Evolutionary conservation across 2,113 vertebrate genomes (phyloP).

Genomic region (Peromyscus leucopus): DNA sequence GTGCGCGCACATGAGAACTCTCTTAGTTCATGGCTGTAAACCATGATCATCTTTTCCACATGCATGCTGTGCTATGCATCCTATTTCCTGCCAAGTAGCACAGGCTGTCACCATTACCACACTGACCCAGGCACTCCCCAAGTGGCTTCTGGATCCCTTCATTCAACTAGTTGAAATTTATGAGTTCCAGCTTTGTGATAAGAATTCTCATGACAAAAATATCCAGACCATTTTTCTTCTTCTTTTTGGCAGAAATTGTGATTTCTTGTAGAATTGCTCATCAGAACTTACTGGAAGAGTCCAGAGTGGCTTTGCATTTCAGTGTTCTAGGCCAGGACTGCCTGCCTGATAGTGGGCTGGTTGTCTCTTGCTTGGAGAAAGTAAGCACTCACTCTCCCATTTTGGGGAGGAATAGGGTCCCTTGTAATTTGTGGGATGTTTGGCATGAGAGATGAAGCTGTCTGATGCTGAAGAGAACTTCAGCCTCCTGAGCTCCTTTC

Average conservation of each 20-base stretch:
- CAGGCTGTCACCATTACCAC: not conserved
- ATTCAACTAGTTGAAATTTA: conserved; percentile 50
- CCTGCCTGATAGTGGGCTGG: not conserved
- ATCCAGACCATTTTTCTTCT: not conserved
- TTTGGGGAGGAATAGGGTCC: conserved; percentile 12
- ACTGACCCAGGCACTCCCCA: not conserved
- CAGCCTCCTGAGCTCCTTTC: not conserved
- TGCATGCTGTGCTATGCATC: not conserved
- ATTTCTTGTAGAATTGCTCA: conserved; percentile 46
- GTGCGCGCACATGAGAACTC: conserved; percentile 34
- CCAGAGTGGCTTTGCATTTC: conserved; percentile 61
- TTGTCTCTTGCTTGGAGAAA: not conserved
- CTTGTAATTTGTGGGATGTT: not conserved
- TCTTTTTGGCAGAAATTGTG: conserved; percentile 17
- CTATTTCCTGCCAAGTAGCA: conserved; percentile 59
- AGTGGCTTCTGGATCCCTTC: conserved; percentile 14
- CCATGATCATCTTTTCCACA: not conserved
- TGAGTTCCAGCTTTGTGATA: conserved; percentile 61
- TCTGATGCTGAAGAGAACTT: not conserved
- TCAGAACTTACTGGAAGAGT: not conserved
- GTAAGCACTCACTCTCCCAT: not conserved
- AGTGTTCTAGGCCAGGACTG: conserved; percentile 42
- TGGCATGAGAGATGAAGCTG: conserved; percentile 4
- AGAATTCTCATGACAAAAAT: conserved; percentile 32
- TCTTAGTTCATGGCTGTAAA: conserved; percentile 39